phyloP scores from a whole-genome alignment of 1,140 invertebrate genomes.

The Chrysopa pallens region DNA sequence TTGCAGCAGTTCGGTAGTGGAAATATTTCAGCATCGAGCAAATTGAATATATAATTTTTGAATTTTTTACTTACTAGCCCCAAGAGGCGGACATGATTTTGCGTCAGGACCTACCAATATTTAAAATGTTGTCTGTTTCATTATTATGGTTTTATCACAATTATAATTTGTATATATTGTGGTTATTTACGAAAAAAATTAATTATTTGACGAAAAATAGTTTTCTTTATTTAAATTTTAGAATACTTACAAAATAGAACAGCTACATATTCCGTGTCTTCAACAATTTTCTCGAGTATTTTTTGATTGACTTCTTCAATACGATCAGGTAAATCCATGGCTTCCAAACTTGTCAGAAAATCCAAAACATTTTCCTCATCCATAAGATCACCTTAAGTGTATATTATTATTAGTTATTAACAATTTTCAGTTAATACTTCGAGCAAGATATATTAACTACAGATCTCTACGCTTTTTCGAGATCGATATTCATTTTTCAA shows the following conservation, averaged over 20 bases:
- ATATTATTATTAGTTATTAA: no score
- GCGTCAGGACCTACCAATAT: conserved; percentile 30
- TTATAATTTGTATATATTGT: no score
- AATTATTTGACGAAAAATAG: neutral
- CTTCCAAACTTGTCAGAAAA: conserved; percentile 82
- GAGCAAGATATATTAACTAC: no score
- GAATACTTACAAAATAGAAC: conserved; percentile 83
- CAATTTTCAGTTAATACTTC: no score
- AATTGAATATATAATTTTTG: no score
- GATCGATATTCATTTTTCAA: no score
- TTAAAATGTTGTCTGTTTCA: neutral
- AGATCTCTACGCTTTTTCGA: no score
- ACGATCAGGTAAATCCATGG: conserved; percentile 86
- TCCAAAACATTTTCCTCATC: conserved; percentile 84
- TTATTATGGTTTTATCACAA: no score
- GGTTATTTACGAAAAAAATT: no score
- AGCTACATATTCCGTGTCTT: conserved; percentile 81
- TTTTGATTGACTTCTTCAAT: conserved; percentile 90
- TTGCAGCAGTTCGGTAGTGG: neutral
- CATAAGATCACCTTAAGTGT: conserved; percentile 69
- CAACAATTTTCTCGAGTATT: conserved; percentile 78
- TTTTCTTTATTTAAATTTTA: neutral
- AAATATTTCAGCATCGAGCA: conserved; percentile 1
- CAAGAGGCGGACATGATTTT: conserved; percentile 29
- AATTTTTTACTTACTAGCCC: conserved; percentile 33